Base-by-base conservation (phyloP, 2,797 vertebrate genomes). In the Pachyuromys duprasi region DNA sequence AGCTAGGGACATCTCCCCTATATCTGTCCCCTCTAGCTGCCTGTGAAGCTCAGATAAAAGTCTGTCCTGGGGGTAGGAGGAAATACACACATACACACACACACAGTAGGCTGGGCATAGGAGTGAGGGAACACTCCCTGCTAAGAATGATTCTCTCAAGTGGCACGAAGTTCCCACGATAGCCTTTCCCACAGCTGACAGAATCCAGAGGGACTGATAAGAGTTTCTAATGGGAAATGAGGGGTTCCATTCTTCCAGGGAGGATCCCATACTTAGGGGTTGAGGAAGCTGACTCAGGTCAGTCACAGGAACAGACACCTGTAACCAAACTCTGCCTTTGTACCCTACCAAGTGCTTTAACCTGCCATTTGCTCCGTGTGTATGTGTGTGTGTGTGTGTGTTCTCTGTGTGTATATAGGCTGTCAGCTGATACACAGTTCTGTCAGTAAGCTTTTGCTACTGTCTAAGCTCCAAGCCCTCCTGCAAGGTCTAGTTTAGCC, bases 61-160 rank as follows among this genome's bases (percentile, higher is more conserved):
- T 49, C 65, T 5, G 39, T 83, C 36, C 49, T 49, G 8, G 49
- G 49, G 49, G 49, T 11, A 49, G 49, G 8, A 11, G 9, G 11
- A 49, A 49, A 49, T 8, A 49, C 11, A 49, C 49, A 49, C 11
- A 49, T 11, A 49, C 49, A 49, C 49, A 49, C 49, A 49, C 49
- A 79, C 62, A 39, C 6, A 22, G 69, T 53, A 75, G 65, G 4
- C 0, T 62, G 89, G 49, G 49, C 13, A 8, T 14, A 9, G 39
- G 24, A 79, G 17, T 5, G 4, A 70, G 88, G 63, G 42, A 22
- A 60, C 62, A 65, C 9, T 1, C 24, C 86, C 8, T 18, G 62
- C 93, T 93, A 83, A 63, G 26, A 83, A 95, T 94, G 82, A 79
- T 86, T 90, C 72, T 53, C 86, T 80, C 80, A 81, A 86, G 86